Conservation (phyloP, 2,113 vertebrate species). For the Scytalopus superciliaris region DNA sequence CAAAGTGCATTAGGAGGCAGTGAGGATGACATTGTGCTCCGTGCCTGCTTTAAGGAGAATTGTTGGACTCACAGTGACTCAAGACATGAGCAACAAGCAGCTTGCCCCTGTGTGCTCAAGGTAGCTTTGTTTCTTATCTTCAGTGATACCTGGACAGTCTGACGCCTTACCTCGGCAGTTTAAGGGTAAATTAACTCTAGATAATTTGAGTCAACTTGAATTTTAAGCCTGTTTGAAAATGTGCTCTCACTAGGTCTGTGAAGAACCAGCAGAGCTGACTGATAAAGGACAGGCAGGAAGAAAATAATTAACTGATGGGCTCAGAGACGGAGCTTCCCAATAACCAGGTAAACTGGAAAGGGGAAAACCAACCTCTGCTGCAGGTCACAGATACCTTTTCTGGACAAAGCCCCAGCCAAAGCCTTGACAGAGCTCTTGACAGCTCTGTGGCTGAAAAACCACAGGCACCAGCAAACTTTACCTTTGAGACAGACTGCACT, state of each 20-base stretch:
- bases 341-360: background rate
- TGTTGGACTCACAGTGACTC: background rate
- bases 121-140: background rate
- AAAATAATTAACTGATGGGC: background rate
- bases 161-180: background rate
- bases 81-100: fast-evolving
- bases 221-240: background rate
- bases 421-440: background rate
- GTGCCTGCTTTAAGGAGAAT: background rate
- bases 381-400: background rate
- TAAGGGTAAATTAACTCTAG: background rate
- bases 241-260: background rate
- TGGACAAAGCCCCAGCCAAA: background rate
- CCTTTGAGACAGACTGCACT: background rate
- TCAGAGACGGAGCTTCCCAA: background rate
- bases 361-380: background rate
- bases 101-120: background rate
- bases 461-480: background rate
- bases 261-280: background rate
- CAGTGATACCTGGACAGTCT: background rate
- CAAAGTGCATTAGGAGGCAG: constrained; percentile 6
- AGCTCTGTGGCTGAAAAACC: background rate
- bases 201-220: background rate
- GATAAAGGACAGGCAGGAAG: background rate
- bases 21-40: background rate